These are phyloP conservation scores for Drosophila mimetica DNA, from an alignment of 2,888 invertebrate genomes.

Conservation along the genomic window DNA sequence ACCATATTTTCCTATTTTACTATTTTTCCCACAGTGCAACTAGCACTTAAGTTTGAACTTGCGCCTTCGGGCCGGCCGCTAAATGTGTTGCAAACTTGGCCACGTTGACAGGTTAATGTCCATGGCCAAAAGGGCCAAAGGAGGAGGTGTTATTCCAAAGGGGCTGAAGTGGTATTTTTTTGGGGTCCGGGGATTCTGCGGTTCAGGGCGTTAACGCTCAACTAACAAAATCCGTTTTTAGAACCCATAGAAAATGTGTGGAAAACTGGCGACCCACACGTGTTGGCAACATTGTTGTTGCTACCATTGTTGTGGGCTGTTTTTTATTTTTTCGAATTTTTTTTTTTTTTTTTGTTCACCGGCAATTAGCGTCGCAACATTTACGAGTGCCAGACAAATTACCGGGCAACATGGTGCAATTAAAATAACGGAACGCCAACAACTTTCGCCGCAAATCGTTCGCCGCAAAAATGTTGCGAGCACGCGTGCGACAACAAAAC, in stretches of 20 bases:
- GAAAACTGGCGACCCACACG: conserved; percentile 46
- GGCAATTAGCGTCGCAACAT: conserved; percentile 73
- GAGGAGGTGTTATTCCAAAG: conserved; percentile 11
- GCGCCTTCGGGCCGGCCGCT: conserved; percentile 55
- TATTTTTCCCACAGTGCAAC: conserved; percentile 21
- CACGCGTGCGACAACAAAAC: conserved; percentile 64
- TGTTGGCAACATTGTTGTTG: conserved; percentile 50
- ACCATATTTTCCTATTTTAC: neutral
- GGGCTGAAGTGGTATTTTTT: neutral
- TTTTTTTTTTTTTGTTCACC: conserved; percentile 45
- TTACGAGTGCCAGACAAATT: conserved; percentile 77
- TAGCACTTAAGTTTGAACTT: conserved; percentile 30
- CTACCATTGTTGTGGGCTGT: conserved; percentile 25
- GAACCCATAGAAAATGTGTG: conserved; percentile 16
- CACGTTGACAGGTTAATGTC: conserved; percentile 76
- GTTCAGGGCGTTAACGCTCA: conserved; percentile 63
- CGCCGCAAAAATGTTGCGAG: conserved; percentile 68
- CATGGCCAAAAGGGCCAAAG: conserved; percentile 25
- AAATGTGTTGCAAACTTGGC: conserved; percentile 75
- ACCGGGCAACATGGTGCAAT: conserved; percentile 77
- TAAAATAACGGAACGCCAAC: conserved; percentile 77
- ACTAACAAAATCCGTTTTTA: conserved; percentile 61
- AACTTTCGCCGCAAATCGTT: conserved; percentile 70
- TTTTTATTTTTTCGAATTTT: conserved; percentile 12
- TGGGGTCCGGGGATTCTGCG: conserved; percentile 41